Conservation (phyloP, 2,888 invertebrate genomes). For the Caenorhabditis becei region DNA sequence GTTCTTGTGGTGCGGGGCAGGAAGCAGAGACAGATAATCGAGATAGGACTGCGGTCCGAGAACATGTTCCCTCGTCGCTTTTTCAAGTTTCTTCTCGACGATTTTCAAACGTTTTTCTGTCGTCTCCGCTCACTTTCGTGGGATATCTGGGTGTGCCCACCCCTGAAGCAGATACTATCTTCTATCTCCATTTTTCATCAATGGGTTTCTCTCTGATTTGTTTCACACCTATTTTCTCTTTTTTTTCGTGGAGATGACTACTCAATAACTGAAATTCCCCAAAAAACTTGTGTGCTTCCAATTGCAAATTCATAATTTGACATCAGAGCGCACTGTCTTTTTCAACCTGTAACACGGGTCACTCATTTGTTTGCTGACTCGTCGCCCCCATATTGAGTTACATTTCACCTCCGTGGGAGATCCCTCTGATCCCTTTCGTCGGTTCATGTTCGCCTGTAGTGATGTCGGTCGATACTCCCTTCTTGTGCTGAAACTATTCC, state of each 20-base stretch:
- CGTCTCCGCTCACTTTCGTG: conserved; percentile 5
- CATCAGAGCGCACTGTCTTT: conserved; percentile 11
- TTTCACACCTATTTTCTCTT: background rate
- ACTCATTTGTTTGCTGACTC: conserved; percentile 21
- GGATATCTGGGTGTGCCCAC: conserved; percentile 43
- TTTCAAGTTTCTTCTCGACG: conserved; percentile 38
- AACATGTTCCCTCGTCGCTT: conserved; percentile 38
- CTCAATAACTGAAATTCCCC: too few species aligned
- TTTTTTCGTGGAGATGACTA: too few species aligned
- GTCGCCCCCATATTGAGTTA: background rate
- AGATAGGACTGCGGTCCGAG: conserved; percentile 30
- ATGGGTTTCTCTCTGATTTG: background rate
- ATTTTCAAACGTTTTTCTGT: conserved; percentile 36
- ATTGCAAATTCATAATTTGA: background rate
- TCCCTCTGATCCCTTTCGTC: background rate
- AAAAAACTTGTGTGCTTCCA: background rate
- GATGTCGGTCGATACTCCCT: conserved; percentile 31
- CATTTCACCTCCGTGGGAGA: background rate
- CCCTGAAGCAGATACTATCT: conserved; percentile 21
- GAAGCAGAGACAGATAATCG: conserved; percentile 33
- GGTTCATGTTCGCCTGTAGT: conserved; percentile 12
- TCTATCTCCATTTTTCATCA: conserved; percentile 36
- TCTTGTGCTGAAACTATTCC: conserved; percentile 29
- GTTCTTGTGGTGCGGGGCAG: conserved; percentile 8
- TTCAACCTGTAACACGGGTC: conserved; percentile 26